Evolutionary conservation across 2,113 vertebrate species (phyloP).

Genomic region (Bothrops jararaca): DNA sequence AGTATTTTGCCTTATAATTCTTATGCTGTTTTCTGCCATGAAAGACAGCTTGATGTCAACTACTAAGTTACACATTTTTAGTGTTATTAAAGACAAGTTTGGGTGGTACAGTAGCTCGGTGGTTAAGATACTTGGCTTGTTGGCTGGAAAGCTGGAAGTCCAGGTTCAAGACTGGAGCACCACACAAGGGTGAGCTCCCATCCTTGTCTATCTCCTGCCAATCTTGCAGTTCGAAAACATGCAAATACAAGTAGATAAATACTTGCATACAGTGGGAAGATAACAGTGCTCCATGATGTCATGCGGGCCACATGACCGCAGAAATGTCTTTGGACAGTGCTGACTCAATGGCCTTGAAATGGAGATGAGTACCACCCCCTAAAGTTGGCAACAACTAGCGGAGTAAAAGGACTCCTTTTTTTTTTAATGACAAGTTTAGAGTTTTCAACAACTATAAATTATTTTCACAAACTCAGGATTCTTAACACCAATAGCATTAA

Average conservation of each 20-base stretch:
- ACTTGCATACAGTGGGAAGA: neutral
- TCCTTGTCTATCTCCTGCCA: neutral
- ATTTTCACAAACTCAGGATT: constrained; percentile 43
- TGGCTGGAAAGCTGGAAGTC: too few species aligned
- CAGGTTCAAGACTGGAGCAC: neutral
- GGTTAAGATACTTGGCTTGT: too few species aligned
- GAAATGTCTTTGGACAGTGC: neutral
- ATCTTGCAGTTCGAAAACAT: neutral
- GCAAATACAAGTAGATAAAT: neutral
- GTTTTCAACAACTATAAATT: constrained; percentile 51
- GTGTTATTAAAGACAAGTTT: constrained; percentile 56
- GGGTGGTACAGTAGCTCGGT: neutral
- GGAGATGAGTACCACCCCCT: neutral
- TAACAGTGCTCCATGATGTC: neutral
- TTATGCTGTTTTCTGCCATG: neutral
- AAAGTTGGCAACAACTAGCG: neutral
- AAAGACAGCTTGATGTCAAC: constrained; percentile 27
- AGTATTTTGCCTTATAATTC: neutral
- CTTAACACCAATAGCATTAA: neutral
- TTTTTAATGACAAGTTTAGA: constrained; percentile 47
- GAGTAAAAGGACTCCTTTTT: neutral
- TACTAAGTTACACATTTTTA: constrained; percentile 17
- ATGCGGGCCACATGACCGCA: neutral
- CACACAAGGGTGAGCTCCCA: neutral
- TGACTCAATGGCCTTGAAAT: neutral